A percentile compares a stretch with the other conserved stretches of the same genome.
phyloP scores from a whole-genome alignment of 1,140 invertebrate species.

The Aphis craccivora region DNA sequence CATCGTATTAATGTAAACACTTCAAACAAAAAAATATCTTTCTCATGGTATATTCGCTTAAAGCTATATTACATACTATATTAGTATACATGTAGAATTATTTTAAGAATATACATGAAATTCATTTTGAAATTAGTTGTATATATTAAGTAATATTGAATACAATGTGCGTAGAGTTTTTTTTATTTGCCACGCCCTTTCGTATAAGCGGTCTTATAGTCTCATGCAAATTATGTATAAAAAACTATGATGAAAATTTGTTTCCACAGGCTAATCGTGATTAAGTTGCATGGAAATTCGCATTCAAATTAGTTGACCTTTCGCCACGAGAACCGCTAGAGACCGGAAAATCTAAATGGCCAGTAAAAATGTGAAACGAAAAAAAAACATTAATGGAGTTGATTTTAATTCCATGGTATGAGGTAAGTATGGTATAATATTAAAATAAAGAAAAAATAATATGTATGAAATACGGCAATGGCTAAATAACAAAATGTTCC shows the following conservation, averaged over 20 bases:
- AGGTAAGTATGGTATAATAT: conserved; percentile 30
- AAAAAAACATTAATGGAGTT: conserved; percentile 43
- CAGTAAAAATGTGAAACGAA: conserved; percentile 48
- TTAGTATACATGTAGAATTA: not conserved
- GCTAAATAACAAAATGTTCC: conserved; percentile 51
- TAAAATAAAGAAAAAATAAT: conserved; percentile 1
- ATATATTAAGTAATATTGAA: conserved; percentile 21
- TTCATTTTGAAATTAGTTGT: conserved; percentile 14
- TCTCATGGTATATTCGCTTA: not conserved
- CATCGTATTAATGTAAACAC: not conserved
- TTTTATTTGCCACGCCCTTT: conserved; percentile 3
- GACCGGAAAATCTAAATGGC: conserved; percentile 51
- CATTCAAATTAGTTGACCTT: conserved; percentile 50
- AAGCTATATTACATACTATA: not conserved
- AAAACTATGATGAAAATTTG: conserved; percentile 24
- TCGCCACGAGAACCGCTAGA: conserved; percentile 12
- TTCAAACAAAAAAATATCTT: not conserved
- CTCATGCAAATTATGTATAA: conserved; percentile 27
- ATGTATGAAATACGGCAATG: not conserved
- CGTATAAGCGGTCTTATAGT: not conserved
- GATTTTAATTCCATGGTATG: conserved; percentile 44
- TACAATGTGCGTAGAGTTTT: not conserved
- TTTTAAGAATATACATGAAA: not conserved
- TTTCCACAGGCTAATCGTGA: conserved; percentile 45
- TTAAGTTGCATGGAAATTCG: conserved; percentile 50